These are phyloP conservation scores for Nymphalis urticae DNA, from an alignment of 2,888 invertebrate genomes.

Conservation along the genomic window DNA sequence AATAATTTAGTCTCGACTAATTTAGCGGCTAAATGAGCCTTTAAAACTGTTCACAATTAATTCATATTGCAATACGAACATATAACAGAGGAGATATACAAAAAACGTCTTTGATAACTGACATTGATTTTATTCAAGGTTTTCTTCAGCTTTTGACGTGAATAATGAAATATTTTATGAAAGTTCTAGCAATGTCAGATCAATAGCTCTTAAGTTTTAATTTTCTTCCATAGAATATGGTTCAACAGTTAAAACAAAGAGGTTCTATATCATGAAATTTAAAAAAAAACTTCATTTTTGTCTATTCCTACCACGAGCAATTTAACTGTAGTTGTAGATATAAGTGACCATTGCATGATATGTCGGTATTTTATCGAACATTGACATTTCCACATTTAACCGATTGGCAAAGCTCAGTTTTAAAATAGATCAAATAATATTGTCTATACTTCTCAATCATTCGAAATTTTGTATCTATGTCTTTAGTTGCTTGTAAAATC, in stretches of 20 bases:
- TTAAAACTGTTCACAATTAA: neutral
- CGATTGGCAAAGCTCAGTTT: no score
- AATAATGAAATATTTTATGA: neutral
- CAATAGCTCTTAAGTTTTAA: neutral
- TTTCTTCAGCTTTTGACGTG: neutral
- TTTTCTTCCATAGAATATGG: neutral
- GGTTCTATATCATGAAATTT: neutral
- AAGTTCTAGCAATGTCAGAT: slow-evolving; percentile 1
- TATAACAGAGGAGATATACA: neutral
- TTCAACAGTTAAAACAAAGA: neutral
- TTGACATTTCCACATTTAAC: slow-evolving; percentile 5
- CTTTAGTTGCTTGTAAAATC: no score
- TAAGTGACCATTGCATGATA: neutral
- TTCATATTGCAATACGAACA: neutral
- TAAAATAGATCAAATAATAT: no score
- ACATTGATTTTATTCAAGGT: neutral
- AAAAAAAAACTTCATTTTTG: neutral
- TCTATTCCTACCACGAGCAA: slow-evolving; percentile 20
- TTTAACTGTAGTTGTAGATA: neutral
- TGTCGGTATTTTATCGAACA: slow-evolving; percentile 19
- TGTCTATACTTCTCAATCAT: no score
- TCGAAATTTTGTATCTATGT: no score
- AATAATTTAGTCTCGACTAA: slow-evolving; percentile 1
- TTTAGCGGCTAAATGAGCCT: neutral
- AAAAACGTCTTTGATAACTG: neutral